Evolutionary conservation across 1,140 invertebrate species (phyloP), one percentile per base, ranked within the genome.

Genomic region (Colletes latitarsis): DNA sequence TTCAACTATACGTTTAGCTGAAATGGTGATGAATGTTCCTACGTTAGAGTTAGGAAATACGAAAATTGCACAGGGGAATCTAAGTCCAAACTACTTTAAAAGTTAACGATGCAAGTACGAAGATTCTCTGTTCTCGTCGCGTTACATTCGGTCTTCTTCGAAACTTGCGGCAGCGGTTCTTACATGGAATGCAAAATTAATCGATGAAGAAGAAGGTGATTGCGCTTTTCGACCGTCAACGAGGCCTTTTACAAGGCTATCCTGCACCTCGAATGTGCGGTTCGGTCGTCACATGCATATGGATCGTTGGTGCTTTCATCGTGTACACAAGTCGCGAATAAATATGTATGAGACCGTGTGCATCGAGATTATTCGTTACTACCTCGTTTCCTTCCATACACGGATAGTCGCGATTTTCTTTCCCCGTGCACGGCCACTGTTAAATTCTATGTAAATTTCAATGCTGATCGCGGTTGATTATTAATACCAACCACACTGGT

Each of bases 341-440:
- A 88, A 89, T 89, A 89, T 89, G 87, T 88, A 89, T 89, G 88
- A 88, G 87, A 74, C 68, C 68, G 82, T 87, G 75, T 76, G 85
- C 88, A 88, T 87, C 82, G 88, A 88, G 84, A 89, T 88, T 89
- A 88, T 88, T 86, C 87, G 82, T 82, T 87, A 85, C 87, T 83
- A 82, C 68, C 85, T 86, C 75, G 84, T 86, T 86, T 86, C 78
- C 85, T 86, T 83, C 77, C 74, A 77, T 71, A 79, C 76, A 85
- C 70, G 78, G 64, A 76, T 57, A 70, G 62, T 57, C 73, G 70
- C 69, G 75, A 82, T 84, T 82, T 86, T 83, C 77, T 83, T 83
- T 87, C 77, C 73, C 77, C 76, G 78, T 79, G 71, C 68, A 57
- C 41, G 73, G 43, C 30, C 52, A 46, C 41, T 71, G 69, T 43